Conservation (phyloP, 2,797 vertebrate genomes). For the Lophotriccus pileatus region DNA sequence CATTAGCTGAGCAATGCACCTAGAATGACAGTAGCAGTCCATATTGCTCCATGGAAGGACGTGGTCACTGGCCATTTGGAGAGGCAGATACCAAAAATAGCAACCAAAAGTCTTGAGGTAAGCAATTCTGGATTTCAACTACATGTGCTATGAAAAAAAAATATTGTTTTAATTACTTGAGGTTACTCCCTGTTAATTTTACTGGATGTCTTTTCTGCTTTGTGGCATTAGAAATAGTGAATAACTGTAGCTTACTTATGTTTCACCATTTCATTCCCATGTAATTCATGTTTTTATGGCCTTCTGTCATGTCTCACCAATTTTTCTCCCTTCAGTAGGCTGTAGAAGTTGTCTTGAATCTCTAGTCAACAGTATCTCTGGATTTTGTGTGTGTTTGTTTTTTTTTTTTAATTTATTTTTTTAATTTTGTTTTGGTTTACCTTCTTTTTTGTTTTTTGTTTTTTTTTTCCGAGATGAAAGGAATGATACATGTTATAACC, state of each 20-base stretch:
- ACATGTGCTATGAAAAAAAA: neutral
- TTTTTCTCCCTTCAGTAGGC: neutral
- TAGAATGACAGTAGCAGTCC: neutral
- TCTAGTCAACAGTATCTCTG: neutral
- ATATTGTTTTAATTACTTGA: neutral
- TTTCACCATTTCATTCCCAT: neutral
- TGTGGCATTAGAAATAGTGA: neutral
- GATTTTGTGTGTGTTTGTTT: neutral
- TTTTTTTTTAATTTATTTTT: neutral
- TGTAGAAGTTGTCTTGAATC: neutral
- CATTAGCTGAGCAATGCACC: neutral
- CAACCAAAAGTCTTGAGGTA: neutral
- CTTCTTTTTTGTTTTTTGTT: too few species aligned
- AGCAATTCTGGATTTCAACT: neutral
- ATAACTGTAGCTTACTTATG: neutral
- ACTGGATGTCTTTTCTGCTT: neutral
- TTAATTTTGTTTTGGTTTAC: neutral
- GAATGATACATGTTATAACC: rapidly evolving
- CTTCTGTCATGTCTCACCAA: neutral
- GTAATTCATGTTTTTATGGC: neutral
- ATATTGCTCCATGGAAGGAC: neutral
- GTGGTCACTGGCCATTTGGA: neutral
- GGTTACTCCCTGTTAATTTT: neutral
- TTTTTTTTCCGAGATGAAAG: neutral
- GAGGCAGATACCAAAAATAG: neutral